Evolutionary conservation across 2,113 vertebrate species (phyloP), one percentile per base, ranked within the genome.

Genomic region (Upupa epops): DNA sequence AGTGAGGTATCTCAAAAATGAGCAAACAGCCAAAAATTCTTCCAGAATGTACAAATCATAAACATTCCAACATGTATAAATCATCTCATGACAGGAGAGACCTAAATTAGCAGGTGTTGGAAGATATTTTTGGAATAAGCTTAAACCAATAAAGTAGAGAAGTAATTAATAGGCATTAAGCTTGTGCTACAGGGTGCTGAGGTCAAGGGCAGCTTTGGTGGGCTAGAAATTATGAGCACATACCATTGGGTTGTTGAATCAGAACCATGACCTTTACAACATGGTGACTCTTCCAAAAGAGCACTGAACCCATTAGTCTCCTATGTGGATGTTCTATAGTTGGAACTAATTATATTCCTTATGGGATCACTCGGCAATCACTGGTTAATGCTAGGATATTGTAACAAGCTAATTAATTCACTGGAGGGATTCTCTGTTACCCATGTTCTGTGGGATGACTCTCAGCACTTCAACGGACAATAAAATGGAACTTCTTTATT

Each of bases 401-500:
- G 82, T 66, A 88, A 66, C 22, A 63, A 70, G 32, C 17, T 46
- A 19, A 15, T 51, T 69, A 51, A 82, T 89, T 94, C 82, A 54
- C 31, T 37, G 54, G 46, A 61, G 32, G 17, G 12, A 72, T 48
- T 37, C 13, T 65, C 54, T 86, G 36, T 87, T 89, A 42, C 37
- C 54, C 76, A 3, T 82, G 55, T 83, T 89, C 32, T 59, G 5
- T 51, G 87, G 36, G 26, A 80, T 46, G 69, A 32, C 13, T 69
- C 79, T 73, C 71, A 49, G 26, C 26, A 22, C 93, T 90, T 84
- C 58, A 92, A 92, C 90, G 46, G 59, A 17, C 31, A 58, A 58
- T 68, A 72, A 84, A 90, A 95, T 58, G 3, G 24, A 76, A 83
- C 88, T 66, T 59, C 56, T 72, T 71, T 92, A 94, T 89, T 81